A percentile compares a stretch with the other conserved stretches of the same genome.
Evolutionary conservation across 2,797 vertebrate species (phyloP).

Genomic region (Tamandua tetradactyla): DNA sequence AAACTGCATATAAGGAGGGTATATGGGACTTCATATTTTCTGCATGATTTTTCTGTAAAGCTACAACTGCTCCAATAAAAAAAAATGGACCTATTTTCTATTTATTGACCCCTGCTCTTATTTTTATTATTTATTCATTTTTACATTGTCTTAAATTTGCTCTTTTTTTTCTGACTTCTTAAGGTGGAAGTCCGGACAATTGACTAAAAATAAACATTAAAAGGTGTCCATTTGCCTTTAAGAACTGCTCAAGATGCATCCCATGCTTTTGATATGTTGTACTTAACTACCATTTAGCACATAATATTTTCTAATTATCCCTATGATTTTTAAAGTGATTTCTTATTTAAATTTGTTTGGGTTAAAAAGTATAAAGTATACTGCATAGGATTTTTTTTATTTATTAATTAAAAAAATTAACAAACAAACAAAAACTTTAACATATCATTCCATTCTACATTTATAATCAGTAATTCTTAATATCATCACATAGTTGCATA

Average conservation of each 20-base stretch:
- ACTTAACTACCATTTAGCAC: neutral
- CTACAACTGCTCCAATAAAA: too few species aligned
- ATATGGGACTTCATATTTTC: too few species aligned
- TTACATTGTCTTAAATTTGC: neutral
- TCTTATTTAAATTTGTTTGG: neutral
- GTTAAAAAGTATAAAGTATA: neutral
- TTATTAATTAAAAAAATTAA: too few species aligned
- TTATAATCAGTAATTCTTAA: too few species aligned
- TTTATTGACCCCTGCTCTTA: neutral
- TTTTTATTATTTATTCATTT: neutral
- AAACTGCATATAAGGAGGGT: too few species aligned
- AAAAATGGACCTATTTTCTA: neutral
- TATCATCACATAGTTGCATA: too few species aligned
- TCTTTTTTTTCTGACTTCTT: neutral
- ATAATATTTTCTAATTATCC: neutral
- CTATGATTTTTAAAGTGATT: slow-evolving; percentile 12
- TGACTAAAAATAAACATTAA: neutral
- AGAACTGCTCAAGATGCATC: neutral
- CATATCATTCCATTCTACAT: too few species aligned
- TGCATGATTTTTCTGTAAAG: too few species aligned
- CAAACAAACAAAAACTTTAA: too few species aligned
- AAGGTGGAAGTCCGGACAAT: neutral
- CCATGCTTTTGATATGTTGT: neutral
- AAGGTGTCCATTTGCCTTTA: neutral
- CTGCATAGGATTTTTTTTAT: neutral